Percentiles rank a stretch among this genome's conserved stretches.
Conservation (phyloP, 2,888 invertebrate genomes). For the Meloe dianella region DNA sequence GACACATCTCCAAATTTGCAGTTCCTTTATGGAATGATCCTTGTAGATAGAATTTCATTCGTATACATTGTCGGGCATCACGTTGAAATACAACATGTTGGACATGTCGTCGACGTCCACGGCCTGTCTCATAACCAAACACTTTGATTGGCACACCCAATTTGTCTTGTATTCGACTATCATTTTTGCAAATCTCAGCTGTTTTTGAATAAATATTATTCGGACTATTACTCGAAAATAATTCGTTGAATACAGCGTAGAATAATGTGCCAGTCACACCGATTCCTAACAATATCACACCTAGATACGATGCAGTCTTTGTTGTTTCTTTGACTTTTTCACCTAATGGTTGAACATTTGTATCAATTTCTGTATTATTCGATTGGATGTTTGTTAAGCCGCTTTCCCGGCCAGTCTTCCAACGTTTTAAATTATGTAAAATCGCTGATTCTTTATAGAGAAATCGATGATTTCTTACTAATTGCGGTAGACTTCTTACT, state of each 20-base stretch:
- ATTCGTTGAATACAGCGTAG: slow-evolving; percentile 82
- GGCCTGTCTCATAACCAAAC: slow-evolving; percentile 83
- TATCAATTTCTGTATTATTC: slow-evolving; percentile 54
- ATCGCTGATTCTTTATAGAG: neutral
- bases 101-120: slow-evolving; percentile 84
- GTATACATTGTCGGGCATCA: slow-evolving; percentile 78
- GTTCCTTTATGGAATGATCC: slow-evolving; percentile 82
- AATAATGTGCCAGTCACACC: slow-evolving; percentile 83
- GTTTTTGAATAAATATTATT: slow-evolving; percentile 84
- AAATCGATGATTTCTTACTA: neutral
- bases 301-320: slow-evolving; percentile 85
- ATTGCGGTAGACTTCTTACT: neutral
- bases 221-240: slow-evolving; percentile 87
- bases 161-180: slow-evolving; percentile 78
- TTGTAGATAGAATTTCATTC: slow-evolving; percentile 91
- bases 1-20: slow-evolving; percentile 84
- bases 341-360: slow-evolving; percentile 69
- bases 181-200: slow-evolving; percentile 75
- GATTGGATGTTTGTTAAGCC: slow-evolving; percentile 14
- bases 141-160: slow-evolving; percentile 90
- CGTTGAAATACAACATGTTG: slow-evolving; percentile 78
- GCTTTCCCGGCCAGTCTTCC: neutral
- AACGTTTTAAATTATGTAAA: neutral
- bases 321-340: slow-evolving; percentile 89
- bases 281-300: slow-evolving; percentile 74